Percentiles rank a stretch among this genome's conserved stretches.
Evolutionary conservation across 2,113 vertebrate species (phyloP).

Genomic region (Chaenocephalus aceratus): DNA sequence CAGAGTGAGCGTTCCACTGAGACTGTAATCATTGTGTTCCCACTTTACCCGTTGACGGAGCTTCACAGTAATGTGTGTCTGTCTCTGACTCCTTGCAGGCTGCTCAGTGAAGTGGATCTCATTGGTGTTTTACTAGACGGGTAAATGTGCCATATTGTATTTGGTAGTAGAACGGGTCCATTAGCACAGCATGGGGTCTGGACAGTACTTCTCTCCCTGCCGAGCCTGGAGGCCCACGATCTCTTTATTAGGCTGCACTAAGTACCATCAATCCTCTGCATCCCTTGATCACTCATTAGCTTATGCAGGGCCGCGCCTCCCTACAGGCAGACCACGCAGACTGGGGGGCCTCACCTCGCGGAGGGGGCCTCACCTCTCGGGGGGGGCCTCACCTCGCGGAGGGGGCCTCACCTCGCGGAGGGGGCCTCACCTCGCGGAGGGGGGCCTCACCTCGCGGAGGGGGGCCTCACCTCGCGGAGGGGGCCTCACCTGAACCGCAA

Average conservation of each 20-base stretch:
- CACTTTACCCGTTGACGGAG: background rate
- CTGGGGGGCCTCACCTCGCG: no score
- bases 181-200: slow-evolving; percentile 9
- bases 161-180: slow-evolving; percentile 16
- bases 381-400: no score
- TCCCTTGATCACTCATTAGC: background rate
- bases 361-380: no score
- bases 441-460: no score
- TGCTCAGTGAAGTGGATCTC: slow-evolving; percentile 26
- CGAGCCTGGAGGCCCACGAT: background rate
- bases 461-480: no score
- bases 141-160: slow-evolving; percentile 34
- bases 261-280: background rate
- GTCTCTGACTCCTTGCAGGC: background rate
- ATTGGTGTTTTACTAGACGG: slow-evolving; percentile 35
- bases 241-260: background rate
- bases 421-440: no score
- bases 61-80: slow-evolving; percentile 11
- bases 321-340: no score
- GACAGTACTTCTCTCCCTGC: slow-evolving; percentile 2
- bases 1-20: background rate
- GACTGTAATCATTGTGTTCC: no score
- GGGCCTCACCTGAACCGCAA: no score
- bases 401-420: no score
- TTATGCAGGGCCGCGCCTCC: background rate